Base-by-base conservation (phyloP, 2,113 vertebrate genomes). In the Anhinga rufa region DNA sequence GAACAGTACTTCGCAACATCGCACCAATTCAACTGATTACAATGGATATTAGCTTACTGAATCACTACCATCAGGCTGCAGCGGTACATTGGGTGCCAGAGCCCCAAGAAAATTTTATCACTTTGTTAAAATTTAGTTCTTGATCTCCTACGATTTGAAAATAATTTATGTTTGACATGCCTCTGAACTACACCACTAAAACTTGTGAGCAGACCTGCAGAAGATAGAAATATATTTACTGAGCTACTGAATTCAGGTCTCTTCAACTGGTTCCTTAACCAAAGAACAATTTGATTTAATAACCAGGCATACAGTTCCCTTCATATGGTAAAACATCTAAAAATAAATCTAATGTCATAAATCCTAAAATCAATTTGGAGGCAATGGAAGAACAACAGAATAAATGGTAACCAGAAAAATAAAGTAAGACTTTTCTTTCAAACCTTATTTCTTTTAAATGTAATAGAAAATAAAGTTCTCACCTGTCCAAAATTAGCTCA, bases 41-140 rank as follows among this genome's bases (percentile, higher is more conserved):
- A 95, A 82, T 54, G 71, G 69, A 29, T 86, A 92, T 97, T 81
- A 90, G 86, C 89, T 96, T 87, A 97, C 79, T 92, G 93, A 95
- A 97, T 96, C 79, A 81, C 16, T 34, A 92, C 89, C 54, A 84
- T 81, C 62, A 20, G 49, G 65, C 57, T 95, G 64, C n/a, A 93
- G 81, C 9, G 38, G 79, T 93, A 95, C 83, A 91, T 9, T 48
- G 70, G 64, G 24, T 82, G 58, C 12, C 51, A 93, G 9, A 95
- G 80, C 36, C 32, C 86, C 57, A 89, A 42, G 46, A 94, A 79
- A 92, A 54, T 64, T 8, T 40, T 94, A 94, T 38, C 29, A 81
- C 97, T 92, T 94, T 92, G 11, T 84, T 93, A 60, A 92, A 96
- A 80, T 71, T 42, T 29, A 82, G 80, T 65, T 94, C 66, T 78